Evolutionary conservation across 1,140 invertebrate species (phyloP), one percentile per base, ranked within the genome.

Genomic region (Drosophila ambigua): DNA sequence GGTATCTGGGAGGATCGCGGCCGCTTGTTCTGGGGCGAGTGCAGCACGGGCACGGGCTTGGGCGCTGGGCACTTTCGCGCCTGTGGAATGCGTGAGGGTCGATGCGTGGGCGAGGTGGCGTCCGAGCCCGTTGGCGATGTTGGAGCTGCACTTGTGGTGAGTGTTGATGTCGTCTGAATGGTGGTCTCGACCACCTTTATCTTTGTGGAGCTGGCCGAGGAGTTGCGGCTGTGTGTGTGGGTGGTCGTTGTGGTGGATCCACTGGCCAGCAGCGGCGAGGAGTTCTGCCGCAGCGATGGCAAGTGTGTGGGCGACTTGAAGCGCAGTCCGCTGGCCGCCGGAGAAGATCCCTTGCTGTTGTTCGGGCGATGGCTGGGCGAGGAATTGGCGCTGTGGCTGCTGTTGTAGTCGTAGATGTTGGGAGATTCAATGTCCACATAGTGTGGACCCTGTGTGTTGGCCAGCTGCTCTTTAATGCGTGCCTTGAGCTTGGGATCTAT

Each of bases 401-500:
- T 77, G 53, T 81, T 85, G 39, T 91, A 90, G 68, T 91, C 90
- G 63, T 90, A 91, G 35, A 91, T 91, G 63, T 91, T 90, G 45
- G 79, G 79, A 79, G 91, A 92, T 82, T 92, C 92, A 69, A 91
- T 88, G 66, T 92, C 88, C 59, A 91, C 84, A 75, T 92, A 90
- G 77, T 92, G 91, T 16, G 80, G 81, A 84, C 90, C 92, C 62
- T 80, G 85, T 49, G 84, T 92, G 74, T 95, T 93, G 23, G 95
- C 94, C 68, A 97, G 91, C 87, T 96, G 95, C 63, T 95, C 94
- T 74, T 95, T 93, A 58, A 97, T 95, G 81, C 95, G 95, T 53
- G 95, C 95, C 93, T 97, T 97, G 88, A 97, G 95, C 80, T 95
- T 94, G 55, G 96, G 96, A 95, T 97, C 97, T 97, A 1, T 3